These are phyloP conservation scores for Pherbina coryleti DNA, from an alignment of 2,888 invertebrate species.

Conservation along the genomic window DNA sequence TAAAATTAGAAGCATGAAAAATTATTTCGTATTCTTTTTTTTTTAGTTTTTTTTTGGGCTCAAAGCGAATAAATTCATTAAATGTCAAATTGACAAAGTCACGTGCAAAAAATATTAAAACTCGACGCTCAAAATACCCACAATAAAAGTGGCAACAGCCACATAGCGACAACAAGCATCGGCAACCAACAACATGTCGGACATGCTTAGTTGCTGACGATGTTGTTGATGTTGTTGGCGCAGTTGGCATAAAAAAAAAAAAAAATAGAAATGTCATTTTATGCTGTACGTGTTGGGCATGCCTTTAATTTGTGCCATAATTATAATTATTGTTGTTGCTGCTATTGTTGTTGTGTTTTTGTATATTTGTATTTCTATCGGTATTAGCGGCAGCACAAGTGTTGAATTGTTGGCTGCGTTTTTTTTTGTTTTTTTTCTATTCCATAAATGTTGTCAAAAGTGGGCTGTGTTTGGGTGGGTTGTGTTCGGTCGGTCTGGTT, in stretches of 20 bases:
- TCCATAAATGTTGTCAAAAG: not conserved
- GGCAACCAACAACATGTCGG: not conserved
- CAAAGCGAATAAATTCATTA: not conserved
- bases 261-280: slow-evolving; percentile 16
- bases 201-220: not conserved
- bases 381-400: not conserved
- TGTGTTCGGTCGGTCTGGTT: not conserved
- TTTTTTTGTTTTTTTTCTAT: not conserved
- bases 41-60: too few species aligned
- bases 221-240: not conserved
- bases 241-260: not conserved
- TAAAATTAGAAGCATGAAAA: not conserved
- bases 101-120: slow-evolving; percentile 26
- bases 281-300: slow-evolving; percentile 20
- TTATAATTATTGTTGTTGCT: slow-evolving; percentile 12
- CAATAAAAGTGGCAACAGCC: not conserved
- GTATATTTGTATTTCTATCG: not conserved
- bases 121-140: slow-evolving; percentile 7
- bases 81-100: slow-evolving; percentile 5
- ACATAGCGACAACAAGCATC: not conserved
- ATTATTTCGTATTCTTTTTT: not conserved
- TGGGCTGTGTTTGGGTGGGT: not conserved
- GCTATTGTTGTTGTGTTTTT: not conserved
- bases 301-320: slow-evolving; percentile 20
- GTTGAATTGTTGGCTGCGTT: not conserved